These are phyloP conservation scores for Oryzias celebensis DNA, from an alignment of 2,113 vertebrate genomes.

Conservation along the genomic window DNA sequence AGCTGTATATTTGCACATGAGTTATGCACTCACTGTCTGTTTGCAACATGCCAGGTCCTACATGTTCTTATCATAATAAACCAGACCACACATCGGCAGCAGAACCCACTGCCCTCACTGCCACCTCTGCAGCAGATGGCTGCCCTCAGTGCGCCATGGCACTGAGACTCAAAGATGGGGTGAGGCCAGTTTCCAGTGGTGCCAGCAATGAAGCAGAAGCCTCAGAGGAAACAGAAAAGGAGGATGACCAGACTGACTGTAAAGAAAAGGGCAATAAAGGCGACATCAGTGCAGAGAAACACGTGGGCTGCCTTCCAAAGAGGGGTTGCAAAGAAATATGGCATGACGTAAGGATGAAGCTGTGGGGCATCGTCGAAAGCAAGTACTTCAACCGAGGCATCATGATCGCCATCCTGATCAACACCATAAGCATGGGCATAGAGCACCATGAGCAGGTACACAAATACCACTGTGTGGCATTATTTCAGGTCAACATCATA, in stretches of 20 bases:
- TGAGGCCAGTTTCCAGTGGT: conserved; percentile 20
- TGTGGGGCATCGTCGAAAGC: conserved; percentile 94
- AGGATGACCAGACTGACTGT: conserved; percentile 1
- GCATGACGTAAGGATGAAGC: conserved; percentile 80
- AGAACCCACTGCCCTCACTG: conserved; percentile 28
- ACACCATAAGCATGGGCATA: conserved; percentile 97
- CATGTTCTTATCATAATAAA: conserved; percentile 79
- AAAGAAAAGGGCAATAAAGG: conserved; percentile 30
- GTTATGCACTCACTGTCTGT: not conserved
- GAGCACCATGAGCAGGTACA: conserved; percentile 94
- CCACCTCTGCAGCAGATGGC: conserved; percentile 73
- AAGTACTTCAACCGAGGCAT: conserved; percentile 97
- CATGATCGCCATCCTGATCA: conserved; percentile 97
- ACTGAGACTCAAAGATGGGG: conserved; percentile 56
- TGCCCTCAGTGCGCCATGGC: conserved; percentile 78
- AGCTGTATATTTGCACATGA: not conserved
- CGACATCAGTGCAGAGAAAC: not conserved
- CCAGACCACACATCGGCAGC: conserved; percentile 66
- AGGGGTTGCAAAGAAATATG: conserved; percentile 34
- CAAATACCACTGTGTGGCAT: no score
- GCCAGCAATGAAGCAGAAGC: conserved; percentile 53
- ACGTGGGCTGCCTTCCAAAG: conserved; percentile 11
- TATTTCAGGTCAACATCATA: no score
- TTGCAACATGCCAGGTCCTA: conserved; percentile 63
- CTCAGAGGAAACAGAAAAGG: conserved; percentile 57